Conservation (phyloP, 30 jellyfish, hydroid and myxozoan species). For the Aurelia aurita complex sp. Pacific region DNA sequence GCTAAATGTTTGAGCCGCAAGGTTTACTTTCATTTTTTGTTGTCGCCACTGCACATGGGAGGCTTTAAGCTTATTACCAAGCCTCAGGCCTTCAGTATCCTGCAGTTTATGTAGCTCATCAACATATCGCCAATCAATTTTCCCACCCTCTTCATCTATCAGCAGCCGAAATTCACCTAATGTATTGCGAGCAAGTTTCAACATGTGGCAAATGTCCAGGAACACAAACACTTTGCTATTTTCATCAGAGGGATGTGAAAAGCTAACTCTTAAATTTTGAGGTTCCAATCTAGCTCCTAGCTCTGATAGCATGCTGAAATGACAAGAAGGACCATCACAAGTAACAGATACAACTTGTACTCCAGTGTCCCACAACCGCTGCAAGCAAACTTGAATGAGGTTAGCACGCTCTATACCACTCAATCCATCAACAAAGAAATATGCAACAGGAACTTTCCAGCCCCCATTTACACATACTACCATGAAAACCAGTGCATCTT, state of each 20-base stretch:
- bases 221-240: neutral
- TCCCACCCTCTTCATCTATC: neutral
- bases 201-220: constrained; percentile 58
- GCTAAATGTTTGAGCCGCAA: constrained; percentile 65
- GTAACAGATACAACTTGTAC: constrained; percentile 22
- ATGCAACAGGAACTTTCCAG: constrained; percentile 65
- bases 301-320: constrained; percentile 50
- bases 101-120: neutral
- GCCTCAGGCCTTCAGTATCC: constrained; percentile 41
- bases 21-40: constrained; percentile 65
- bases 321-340: constrained; percentile 76
- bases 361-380: constrained; percentile 32
- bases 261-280: constrained; percentile 3
- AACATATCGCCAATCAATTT: neutral
- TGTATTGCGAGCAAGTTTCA: constrained; percentile 39
- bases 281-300: constrained; percentile 48
- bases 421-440: constrained; percentile 60
- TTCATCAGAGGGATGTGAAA: constrained; percentile 45
- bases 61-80: constrained; percentile 27
- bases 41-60: constrained; percentile 41
- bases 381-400: constrained; percentile 28
- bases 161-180: neutral
- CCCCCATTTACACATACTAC: constrained; percentile 53
- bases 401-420: constrained; percentile 60
- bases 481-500: constrained; percentile 67